Base-by-base conservation (phyloP, 1,140 invertebrate genomes). In the Drosophila oshimai region DNA sequence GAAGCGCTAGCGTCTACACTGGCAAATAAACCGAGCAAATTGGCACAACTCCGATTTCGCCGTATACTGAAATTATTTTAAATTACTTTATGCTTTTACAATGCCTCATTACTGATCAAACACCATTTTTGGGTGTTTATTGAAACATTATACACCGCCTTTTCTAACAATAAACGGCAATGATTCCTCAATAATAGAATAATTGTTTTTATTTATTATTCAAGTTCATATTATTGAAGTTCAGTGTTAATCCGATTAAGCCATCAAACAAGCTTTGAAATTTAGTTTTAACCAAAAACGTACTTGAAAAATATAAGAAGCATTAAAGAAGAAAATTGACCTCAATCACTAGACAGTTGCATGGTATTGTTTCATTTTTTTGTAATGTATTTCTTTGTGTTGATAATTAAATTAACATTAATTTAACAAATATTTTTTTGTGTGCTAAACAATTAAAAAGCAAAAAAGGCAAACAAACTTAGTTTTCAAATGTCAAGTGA, bases 1-100 rank as follows among this genome's bases (percentile, higher is more conserved):
- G 41, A 45, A 70, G 65, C 42, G 57, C 41, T 49, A 6, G 6
- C 4, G 42, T 20, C 61, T 64, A 39, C 42, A 65, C 41, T 64
- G 6, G 15, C 18, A 64, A 18, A 49, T 2, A 31, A n/a, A 10
- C 2, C 5, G 18, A 12, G 47, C 24, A 17, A 24, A 18, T 54
- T 5, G 0, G 10, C 6, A 0, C 13, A 50, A 50, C 50, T 49
- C 18, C 10, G 0, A 26, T 26, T 4, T 18, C 6, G 6, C 0
- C 0, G 6, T 5, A 7, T 7, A 1, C 17, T 4, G 4, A n/a
- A 28, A 46, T 22, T 2, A 22, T 22, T 3, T 22, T 22, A 2
- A 22, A 22, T 29, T 4, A 10, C 6, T 26, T 28, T 26, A 10
- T n/a, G n/a, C n/a, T n/a, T n/a, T n/a, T n/a, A n/a, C n/a, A 22